These are phyloP conservation scores for Mus musculus DNA, from an alignment of 2,113 vertebrate species.

Conservation along the genomic window DNA sequence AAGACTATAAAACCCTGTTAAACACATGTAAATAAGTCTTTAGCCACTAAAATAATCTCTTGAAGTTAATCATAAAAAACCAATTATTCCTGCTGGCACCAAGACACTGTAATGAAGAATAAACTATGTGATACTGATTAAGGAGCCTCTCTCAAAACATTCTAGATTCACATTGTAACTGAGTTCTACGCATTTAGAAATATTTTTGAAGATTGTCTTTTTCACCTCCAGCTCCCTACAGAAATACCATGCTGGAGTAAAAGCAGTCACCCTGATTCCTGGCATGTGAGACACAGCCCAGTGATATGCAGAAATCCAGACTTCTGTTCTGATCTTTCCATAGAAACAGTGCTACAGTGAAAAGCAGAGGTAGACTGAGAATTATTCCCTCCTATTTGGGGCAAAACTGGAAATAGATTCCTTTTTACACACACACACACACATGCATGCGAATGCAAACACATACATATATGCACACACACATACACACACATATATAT, in stretches of 20 bases:
- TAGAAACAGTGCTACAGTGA: not conserved
- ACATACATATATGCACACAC: not conserved
- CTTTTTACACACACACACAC: not conserved
- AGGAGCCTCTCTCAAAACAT: not conserved
- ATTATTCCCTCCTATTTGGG: not conserved
- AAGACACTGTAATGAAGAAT: conserved; percentile 23
- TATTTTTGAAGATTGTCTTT: not conserved
- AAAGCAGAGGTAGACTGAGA: not conserved
- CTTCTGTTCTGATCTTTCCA: not conserved
- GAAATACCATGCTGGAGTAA: not conserved
- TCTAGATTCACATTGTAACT: not conserved
- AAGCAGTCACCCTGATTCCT: not conserved
- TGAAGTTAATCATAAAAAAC: not conserved
- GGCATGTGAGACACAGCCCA: not conserved
- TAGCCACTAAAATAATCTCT: conserved; percentile 43
- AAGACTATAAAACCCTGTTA: conserved; percentile 25
- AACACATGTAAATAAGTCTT: conserved; percentile 37
- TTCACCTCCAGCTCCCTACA: not conserved
- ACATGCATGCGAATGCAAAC: too few species aligned
- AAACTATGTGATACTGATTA: conserved; percentile 38
- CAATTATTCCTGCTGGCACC: conserved; percentile 2
- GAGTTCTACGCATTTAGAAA: not conserved
- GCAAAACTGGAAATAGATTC: not conserved
- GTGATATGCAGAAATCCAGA: not conserved
- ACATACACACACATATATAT: not conserved